phyloP scores from a whole-genome alignment of 1,140 invertebrate species.

The Saxidomus purpurata region DNA sequence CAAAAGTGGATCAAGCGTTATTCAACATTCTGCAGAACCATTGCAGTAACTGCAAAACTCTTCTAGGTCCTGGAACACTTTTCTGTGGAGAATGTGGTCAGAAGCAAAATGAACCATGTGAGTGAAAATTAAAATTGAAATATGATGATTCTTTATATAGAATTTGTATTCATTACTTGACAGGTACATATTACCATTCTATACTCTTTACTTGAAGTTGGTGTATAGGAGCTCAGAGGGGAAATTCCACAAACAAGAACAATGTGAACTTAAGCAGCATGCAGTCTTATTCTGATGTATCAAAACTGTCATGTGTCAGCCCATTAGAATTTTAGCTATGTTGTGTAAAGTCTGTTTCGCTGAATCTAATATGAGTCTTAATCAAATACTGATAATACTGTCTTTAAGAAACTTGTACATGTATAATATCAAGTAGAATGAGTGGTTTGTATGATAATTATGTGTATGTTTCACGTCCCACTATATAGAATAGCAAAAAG shows the following conservation, averaged over 20 bases:
- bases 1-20: neutral
- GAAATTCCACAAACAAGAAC: neutral
- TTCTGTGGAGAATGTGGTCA: slow-evolving; percentile 19
- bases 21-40: neutral
- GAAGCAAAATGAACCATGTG: neutral
- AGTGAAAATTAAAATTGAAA: neutral
- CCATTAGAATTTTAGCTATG: too few relatives aligned
- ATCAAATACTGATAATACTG: too few relatives aligned
- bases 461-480: too few relatives aligned
- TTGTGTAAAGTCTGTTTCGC: too few relatives aligned
- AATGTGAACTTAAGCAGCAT: neutral
- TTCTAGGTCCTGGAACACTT: neutral
- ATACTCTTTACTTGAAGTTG: neutral
- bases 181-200: neutral
- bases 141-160: neutral
- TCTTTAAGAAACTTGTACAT: too few relatives aligned
- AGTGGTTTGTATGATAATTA: too few relatives aligned
- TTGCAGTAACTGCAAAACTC: neutral
- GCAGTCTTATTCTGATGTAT: neutral
- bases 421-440: too few relatives aligned
- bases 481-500: too few relatives aligned
- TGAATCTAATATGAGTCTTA: too few relatives aligned
- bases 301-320: too few relatives aligned
- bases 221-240: too few relatives aligned
- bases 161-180: neutral